Base-by-base conservation (phyloP, 37 sponge, comb jelly and placozoan genomes). In the Oscarella lobularis region DNA sequence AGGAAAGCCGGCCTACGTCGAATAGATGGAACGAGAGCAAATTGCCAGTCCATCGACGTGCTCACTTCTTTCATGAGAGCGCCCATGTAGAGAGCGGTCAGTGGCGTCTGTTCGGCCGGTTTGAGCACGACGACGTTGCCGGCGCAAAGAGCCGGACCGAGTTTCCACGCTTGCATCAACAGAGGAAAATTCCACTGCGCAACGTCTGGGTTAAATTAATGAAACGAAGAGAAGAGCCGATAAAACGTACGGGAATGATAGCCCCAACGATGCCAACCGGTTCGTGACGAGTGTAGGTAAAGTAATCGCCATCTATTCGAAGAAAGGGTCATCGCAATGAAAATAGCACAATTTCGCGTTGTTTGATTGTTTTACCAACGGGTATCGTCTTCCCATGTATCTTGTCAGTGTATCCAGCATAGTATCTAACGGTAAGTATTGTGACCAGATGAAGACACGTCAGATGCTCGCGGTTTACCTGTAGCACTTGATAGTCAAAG, bases 371-470 rank as follows among this genome's bases (percentile, higher is more conserved):
- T 20, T 27, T n/a, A 78, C 82, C 82, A 20, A 81, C 67, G 20
- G 85, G 85, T 54, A 85, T 85, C 37, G 81, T 82, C 54, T 85
- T 85, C 6, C 85, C 85, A 9, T 81, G 81, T 5, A 85, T 76
- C 74, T 85, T 85, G 71, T 85, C 85, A n/a, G 74, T 33, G 75
- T 75, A 85, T 6, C 82, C 85, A 76, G 85, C 85, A 75, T 76
- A 85, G 65, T 85, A 85, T 20, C 71, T 68, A 14, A 30, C 6
- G 29, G 31, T 34, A 68, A 4, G 33, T 20, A 14, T 48, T 27
- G 60, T 9, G 9, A 48, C 60, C 9, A 48, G 60, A 48, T 27
- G 20, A 20, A 27, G 60, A 48, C 20, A 48, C 60, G 20, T 48
- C 9, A 48, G 20, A 48, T 20, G 20, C 9, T 48, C 9, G 20